Base-by-base conservation (phyloP, 2,113 vertebrate species). In the Oreochromis tanganicae region DNA sequence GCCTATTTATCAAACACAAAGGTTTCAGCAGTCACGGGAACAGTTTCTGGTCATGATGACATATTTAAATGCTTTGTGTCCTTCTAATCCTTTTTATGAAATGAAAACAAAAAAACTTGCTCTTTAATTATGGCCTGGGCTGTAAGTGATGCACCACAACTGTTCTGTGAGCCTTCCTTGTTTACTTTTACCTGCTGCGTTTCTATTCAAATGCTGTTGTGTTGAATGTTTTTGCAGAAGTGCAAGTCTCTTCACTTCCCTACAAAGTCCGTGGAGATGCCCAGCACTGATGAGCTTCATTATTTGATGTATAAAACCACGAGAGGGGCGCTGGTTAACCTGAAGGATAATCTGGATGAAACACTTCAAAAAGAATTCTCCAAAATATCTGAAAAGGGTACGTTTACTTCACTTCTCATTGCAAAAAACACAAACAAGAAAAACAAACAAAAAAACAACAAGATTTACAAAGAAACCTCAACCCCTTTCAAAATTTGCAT, bases 331-430 rank as follows among this genome's bases (percentile, higher is more conserved):
- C 84, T 97, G 73, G 83, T 82, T 9, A 91, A 96, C 17, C 86
- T 97, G 80, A 94, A 82, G 56, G 88, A 86, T 71, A 81, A 79
- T 32, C 83, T 97, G 78, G 90, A 93, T 3, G 92, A 96, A 19
- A 82, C 88, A 1, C 89, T 94, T 4, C 86, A 95, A 34, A 91
- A 63, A 66, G 96, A 97, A 34, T 82, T 93, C 43, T 48, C 12
- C 71, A 93, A 90, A 71, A 90, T 97, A 63, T 95, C 95, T 1
- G 95, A 96, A 16, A 94, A 95, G 50, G 94, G 96, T 95, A 38
- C 1, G 41, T 9, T 4, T 10, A 3, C 7, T 10, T 63, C 4
- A 5, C 12, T 32, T 14, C 3, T 17, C 1, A 43, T 6, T 6
- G 7, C 5, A 4, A 34, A 14, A 8, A 3, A 12, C 9, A 11